A percentile compares a stretch with the other conserved stretches of the same genome.
phyloP scores from a whole-genome alignment of 2,888 invertebrate genomes.

The Acleris emargana region DNA sequence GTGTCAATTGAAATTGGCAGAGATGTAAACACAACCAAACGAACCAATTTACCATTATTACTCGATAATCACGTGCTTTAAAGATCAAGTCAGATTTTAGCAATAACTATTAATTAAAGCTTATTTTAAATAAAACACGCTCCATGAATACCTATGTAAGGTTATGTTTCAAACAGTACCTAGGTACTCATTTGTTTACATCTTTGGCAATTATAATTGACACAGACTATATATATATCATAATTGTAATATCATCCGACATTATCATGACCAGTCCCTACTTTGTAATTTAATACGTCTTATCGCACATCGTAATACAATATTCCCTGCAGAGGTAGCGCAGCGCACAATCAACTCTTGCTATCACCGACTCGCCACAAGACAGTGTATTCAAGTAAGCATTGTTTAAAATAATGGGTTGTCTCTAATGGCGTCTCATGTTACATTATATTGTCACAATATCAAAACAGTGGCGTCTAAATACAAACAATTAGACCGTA shows the following conservation, averaged over 20 bases:
- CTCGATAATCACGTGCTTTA: too few species aligned
- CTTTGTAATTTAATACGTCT: constrained; percentile 2
- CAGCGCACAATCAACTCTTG: not conserved
- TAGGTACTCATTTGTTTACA: too few species aligned
- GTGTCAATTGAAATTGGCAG: too few species aligned
- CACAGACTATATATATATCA: not conserved
- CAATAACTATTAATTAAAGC: too few species aligned
- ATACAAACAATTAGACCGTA: constrained; percentile 37
- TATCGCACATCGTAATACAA: constrained; percentile 9
- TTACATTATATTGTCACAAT: constrained; percentile 18
- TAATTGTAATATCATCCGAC: not conserved
- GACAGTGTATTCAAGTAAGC: not conserved
- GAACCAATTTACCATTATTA: too few species aligned
- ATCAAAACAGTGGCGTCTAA: constrained; percentile 26
- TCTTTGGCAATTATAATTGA: too few species aligned
- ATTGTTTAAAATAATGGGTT: constrained; percentile 12
- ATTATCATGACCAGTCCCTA: not conserved
- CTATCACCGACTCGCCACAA: not conserved
- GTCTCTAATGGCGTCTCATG: constrained; percentile 11
- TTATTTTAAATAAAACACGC: too few species aligned
- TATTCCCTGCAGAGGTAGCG: constrained; percentile 3
- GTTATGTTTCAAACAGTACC: too few species aligned
- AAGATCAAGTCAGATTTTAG: too few species aligned
- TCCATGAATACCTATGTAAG: too few species aligned
- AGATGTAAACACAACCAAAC: too few species aligned